These are phyloP conservation scores for Ailuropoda melanoleuca DNA, from an alignment of 2,113 vertebrate species.

Conservation along the genomic window DNA sequence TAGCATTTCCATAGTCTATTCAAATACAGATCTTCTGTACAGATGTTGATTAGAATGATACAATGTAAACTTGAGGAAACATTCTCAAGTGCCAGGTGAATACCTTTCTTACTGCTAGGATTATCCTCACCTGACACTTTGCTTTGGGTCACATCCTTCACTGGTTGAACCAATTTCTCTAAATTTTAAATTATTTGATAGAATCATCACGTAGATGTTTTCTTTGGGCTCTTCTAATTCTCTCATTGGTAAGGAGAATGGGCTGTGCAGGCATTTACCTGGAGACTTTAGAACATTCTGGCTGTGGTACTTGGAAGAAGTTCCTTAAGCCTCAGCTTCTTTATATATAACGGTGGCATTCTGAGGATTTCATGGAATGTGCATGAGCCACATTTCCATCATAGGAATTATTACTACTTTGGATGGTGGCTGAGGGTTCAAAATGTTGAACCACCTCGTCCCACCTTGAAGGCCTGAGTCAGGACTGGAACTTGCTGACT, in stretches of 20 bases:
- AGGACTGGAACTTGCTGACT: neutral
- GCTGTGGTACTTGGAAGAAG: neutral
- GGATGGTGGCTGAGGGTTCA: neutral
- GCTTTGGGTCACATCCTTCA: neutral
- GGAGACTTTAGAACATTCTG: neutral
- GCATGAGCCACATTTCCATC: neutral
- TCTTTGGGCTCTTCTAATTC: neutral
- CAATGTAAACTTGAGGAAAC: neutral
- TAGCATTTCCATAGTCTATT: neutral
- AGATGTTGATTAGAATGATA: neutral
- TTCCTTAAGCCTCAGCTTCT: neutral
- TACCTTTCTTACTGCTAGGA: neutral
- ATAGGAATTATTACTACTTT: neutral
- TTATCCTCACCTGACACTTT: neutral
- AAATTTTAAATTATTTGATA: constrained; percentile 8
- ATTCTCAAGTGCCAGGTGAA: neutral
- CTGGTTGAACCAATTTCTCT: neutral
- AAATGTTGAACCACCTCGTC: neutral
- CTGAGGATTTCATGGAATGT: neutral
- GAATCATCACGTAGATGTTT: neutral
- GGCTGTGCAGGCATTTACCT: neutral
- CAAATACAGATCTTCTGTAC: neutral
- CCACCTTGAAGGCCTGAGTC: neutral
- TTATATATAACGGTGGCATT: neutral
- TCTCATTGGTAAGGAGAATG: neutral